Conservation (phyloP, 1,140 invertebrate genomes). For the Drosophila kurseongensis region DNA sequence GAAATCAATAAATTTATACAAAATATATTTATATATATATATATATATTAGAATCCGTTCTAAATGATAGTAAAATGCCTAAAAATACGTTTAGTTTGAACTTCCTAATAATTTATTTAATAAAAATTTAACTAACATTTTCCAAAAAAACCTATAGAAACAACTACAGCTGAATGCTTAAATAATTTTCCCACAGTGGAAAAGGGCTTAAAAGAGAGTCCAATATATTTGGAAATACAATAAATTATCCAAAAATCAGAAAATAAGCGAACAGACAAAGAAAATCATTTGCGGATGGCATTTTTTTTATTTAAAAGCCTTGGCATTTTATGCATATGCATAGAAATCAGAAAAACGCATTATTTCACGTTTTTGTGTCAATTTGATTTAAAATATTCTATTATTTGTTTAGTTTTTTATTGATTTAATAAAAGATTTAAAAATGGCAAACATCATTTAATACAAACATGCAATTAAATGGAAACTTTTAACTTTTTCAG, state of each 20-base stretch:
- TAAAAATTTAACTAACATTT: slow-evolving; percentile 7
- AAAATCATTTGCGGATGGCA: slow-evolving; percentile 51
- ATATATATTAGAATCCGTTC: background rate
- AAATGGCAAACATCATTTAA: slow-evolving; percentile 35
- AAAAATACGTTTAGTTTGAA: background rate
- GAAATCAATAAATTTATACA: slow-evolving; percentile 6
- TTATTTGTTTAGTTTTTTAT: slow-evolving; percentile 74
- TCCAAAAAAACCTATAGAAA: background rate
- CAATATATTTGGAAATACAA: slow-evolving; percentile 4
- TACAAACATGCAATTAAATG: slow-evolving; percentile 54
- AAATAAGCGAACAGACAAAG: slow-evolving; percentile 19
- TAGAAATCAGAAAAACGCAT: slow-evolving; percentile 36
- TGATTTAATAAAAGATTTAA: slow-evolving; percentile 68
- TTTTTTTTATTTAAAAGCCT: slow-evolving; percentile 41
- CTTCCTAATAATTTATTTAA: background rate
- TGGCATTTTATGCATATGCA: slow-evolving; percentile 25
- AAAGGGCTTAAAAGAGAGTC: background rate
- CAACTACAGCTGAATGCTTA: too few species aligned
- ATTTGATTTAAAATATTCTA: slow-evolving; percentile 72
- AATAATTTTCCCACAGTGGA: background rate
- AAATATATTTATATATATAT: background rate
- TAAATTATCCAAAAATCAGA: slow-evolving; percentile 8
- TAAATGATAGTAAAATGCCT: background rate
- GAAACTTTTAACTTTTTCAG: slow-evolving; percentile 68
- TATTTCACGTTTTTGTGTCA: slow-evolving; percentile 59